Conservation (phyloP, 2,113 vertebrate species). For the Rhegmatorhina hoffmannsi region DNA sequence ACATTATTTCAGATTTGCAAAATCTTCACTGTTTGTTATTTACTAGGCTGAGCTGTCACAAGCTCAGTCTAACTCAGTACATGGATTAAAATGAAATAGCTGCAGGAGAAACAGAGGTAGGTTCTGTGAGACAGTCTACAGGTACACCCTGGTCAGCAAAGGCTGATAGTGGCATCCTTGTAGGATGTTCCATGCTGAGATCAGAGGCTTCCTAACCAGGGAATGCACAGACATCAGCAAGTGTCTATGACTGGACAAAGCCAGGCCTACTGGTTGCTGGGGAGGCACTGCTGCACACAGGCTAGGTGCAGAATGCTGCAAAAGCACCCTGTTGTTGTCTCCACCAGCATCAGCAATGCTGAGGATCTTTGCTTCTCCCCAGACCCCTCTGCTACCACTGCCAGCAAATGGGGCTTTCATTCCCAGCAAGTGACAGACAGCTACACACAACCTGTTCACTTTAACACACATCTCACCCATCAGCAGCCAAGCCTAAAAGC, state of each 20-base stretch:
- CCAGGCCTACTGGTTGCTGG: background rate
- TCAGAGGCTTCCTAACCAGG: background rate
- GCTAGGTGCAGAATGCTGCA: background rate
- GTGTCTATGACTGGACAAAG: background rate
- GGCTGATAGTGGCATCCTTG: background rate
- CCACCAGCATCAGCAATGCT: background rate
- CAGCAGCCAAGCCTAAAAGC: background rate
- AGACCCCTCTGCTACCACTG: background rate
- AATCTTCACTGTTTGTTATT: background rate
- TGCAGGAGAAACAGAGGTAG: background rate
- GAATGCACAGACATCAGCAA: background rate
- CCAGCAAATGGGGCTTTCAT: rapidly evolving
- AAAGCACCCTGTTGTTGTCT: background rate
- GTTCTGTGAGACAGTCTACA: background rate
- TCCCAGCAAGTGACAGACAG: background rate
- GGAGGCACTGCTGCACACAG: background rate
- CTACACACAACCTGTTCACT: rapidly evolving
- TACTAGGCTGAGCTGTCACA: background rate
- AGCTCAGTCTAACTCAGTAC: background rate
- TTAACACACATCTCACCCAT: rapidly evolving
- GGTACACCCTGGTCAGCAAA: background rate
- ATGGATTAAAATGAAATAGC: background rate
- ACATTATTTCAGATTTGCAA: background rate
- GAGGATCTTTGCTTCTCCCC: background rate
- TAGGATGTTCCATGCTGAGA: constrained; percentile 4